Base-by-base conservation (phyloP, 1,140 invertebrate species). In the Acromyrmex charruanus region DNA sequence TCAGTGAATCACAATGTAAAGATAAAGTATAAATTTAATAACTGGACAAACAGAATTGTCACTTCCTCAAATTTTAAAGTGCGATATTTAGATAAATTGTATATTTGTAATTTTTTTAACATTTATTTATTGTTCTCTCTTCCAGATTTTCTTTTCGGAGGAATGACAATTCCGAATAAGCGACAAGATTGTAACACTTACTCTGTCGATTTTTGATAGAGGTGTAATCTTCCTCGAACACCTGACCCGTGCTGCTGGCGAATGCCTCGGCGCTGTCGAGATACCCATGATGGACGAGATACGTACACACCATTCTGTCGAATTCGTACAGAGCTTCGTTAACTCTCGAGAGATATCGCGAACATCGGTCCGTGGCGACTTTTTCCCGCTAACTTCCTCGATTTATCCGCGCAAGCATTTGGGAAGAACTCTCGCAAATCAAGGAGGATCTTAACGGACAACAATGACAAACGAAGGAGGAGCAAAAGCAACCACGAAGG, bases 161-260 rank as follows among this genome's bases (percentile, higher is more conserved):
- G 39, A 28, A 25, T 25, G 7, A 35, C 55, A 39, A 77, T 7
- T 16, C 9, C 16, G 31, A 55, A 44, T 21, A 9, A 69, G 10
- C 51, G 44, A 39, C 3, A 1, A 39, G 9, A 14, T 21, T 31
- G 12, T 14, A 80, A 58, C 89, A 96, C 97, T 96, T 95, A 99
- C 98, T 98, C 97, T 99, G 99, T 96, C 99, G 97, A 96, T 99
- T 99, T 96, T 98, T 99, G 92, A 99, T 99, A 63, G 99, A 99
- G 85, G 97, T 96, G 85, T 99, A 96, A 94, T 99, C 99, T 96
- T 99, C 99, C 89, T 98, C 97, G 93, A 99, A 98, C 87, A 97
- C 96, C 96, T 99, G 98, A 85, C 97, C 97, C 84, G 99, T 99
- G 93, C 97, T 97, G 93, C 97, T 97, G 90, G 98, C 98, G 96